Evolutionary conservation across 92 coral and sea anemone genomes (phyloP).

Genomic region (Umimayanthus chanpuru): DNA sequence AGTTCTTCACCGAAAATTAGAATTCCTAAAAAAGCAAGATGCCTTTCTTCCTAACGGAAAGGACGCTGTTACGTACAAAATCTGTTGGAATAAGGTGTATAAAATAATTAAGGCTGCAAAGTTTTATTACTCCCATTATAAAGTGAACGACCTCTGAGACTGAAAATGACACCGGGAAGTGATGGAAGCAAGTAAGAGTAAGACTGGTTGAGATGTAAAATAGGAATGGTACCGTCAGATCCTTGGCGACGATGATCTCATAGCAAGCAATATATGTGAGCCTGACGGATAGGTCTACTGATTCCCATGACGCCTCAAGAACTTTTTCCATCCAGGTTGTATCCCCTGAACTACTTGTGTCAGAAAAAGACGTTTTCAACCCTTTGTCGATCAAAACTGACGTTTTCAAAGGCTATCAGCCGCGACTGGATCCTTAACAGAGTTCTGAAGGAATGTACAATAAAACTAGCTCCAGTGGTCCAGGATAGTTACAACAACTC

Average conservation of each 20-base stretch:
- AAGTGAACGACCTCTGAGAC: background rate
- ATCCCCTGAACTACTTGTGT: background rate
- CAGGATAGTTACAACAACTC: background rate
- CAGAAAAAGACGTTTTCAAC: background rate
- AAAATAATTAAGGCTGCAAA: background rate
- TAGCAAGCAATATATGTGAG: slow-evolving; percentile 5
- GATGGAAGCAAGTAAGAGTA: too few species aligned
- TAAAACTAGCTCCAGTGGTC: background rate
- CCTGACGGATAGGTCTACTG: background rate
- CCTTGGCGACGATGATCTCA: slow-evolving; percentile 28
- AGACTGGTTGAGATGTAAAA: background rate
- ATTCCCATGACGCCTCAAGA: background rate
- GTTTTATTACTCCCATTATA: background rate
- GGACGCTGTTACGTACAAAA: too few species aligned
- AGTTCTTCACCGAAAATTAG: too few species aligned
- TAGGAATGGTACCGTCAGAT: slow-evolving; percentile 46
- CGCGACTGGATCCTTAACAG: background rate
- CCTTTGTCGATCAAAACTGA: background rate
- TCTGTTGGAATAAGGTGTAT: too few species aligned
- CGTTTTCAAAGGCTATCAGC: background rate
- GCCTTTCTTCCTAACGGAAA: too few species aligned
- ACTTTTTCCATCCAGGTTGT: background rate
- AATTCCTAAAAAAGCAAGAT: too few species aligned
- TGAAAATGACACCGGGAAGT: too few species aligned
- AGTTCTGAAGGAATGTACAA: background rate